phyloP scores from a whole-genome alignment of 1,140 invertebrate genomes.

The Battus philenor region DNA sequence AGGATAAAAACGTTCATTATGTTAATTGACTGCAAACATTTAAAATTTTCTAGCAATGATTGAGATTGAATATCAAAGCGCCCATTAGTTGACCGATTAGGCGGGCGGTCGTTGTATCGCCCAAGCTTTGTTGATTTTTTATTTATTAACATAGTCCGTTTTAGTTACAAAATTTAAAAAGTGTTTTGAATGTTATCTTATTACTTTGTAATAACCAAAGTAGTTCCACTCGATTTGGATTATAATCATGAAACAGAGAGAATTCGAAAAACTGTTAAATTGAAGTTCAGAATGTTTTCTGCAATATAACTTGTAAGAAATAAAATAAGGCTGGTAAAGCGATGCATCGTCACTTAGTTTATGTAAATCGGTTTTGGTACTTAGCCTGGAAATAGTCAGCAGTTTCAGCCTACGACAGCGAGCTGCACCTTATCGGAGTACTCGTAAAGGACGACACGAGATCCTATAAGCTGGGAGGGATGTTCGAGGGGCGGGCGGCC shows the following conservation, averaged over 20 bases:
- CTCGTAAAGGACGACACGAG: slow-evolving; percentile 39
- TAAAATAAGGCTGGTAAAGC: slow-evolving; percentile 14
- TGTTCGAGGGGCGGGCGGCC: slow-evolving; percentile 38
- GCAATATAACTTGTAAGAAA: not conserved
- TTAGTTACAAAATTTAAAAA: no score
- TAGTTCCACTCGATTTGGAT: no score
- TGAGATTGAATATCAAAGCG: slow-evolving; percentile 7
- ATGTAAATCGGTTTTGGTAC: slow-evolving; percentile 59
- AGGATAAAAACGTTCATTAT: no score
- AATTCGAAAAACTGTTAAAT: no score
- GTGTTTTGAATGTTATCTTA: no score
- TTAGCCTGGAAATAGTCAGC: slow-evolving; percentile 53
- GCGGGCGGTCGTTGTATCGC: slow-evolving; percentile 1
- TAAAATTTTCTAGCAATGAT: not conserved
- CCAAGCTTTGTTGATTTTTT: no score
- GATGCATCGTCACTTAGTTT: slow-evolving; percentile 60
- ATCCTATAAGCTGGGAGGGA: slow-evolving; percentile 32
- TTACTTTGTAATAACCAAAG: no score
- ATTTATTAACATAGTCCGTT: no score
- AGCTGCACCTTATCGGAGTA: slow-evolving; percentile 50
- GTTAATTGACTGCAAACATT: no score
- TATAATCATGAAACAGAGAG: no score
- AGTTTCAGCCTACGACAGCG: slow-evolving; percentile 39
- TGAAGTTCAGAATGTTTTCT: no score
- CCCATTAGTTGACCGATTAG: slow-evolving; percentile 4